Base-by-base conservation (phyloP, 2,888 invertebrate genomes). In the Rhagonycha lutea region DNA sequence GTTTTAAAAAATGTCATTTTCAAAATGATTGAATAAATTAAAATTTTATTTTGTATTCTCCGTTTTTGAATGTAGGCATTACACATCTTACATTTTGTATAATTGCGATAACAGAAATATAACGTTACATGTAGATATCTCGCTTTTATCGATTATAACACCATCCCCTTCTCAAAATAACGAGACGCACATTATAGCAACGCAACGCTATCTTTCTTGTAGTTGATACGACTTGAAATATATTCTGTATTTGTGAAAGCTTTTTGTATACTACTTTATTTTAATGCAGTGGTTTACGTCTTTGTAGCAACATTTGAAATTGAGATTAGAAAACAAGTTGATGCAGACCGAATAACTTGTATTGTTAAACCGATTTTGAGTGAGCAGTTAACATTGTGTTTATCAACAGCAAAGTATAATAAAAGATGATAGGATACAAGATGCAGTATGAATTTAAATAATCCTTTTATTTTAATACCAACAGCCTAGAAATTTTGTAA, bases 221-320 rank as follows among this genome's bases (percentile, higher is more conserved):
- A 65, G 63, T 65, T 65, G 63, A 26, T 65, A 65, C 26, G 26
- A 65, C 63, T 65, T 65, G 26, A 65, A 65, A 65, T 65, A 65
- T 65, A 23, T 65, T 65, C 24, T 65, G 23, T 65, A 26, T 65
- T 26, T 26, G 24, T 65, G 26, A 65, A 65, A 65, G 63, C 63
- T 65, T 65, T 24, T 65, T 24, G 23, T 47, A 47, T 23, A 26
- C n/a, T 26, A 65, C 63, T 65, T 65, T 65, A 65, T 65, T 65
- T 65, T 24, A 65, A 65, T 26, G 24, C 26, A 18, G 24, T 26
- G 63, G 23, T 65, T 65, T 65, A 23, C 26, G 63, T 65, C 63
- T 47, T 47, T 47, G 47, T 47, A 47, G 47, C 47, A 47, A n/a
- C 47, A 47, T 47, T 47, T 47, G 47, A 47, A 47, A 47, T 47